Evolutionary conservation across 2,888 invertebrate genomes (phyloP).

Genomic region (Diachrysia chrysitis): DNA sequence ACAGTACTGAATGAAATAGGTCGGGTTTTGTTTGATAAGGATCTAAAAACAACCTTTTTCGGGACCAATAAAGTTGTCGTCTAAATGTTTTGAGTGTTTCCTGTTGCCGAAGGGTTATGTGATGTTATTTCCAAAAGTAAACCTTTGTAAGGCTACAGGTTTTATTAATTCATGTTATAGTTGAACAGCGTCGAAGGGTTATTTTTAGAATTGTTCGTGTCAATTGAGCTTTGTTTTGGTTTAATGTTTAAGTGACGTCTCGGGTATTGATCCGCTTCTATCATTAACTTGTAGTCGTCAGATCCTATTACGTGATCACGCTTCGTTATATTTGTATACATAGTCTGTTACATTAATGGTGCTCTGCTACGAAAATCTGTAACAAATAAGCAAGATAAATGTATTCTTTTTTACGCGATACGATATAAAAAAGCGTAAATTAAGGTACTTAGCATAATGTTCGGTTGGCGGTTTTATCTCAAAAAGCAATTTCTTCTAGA

Average conservation of each 20-base stretch:
- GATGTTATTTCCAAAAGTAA: constrained; percentile 18
- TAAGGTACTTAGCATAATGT: background rate
- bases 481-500: background rate
- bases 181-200: constrained; percentile 10
- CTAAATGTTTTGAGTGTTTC: constrained; percentile 37
- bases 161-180: background rate
- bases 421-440: background rate
- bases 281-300: constrained; percentile 29
- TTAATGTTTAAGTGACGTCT: constrained; percentile 19
- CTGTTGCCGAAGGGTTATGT: constrained; percentile 28
- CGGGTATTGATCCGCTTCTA: constrained; percentile 18
- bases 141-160: background rate
- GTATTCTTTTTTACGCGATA: background rate
- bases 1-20: constrained; percentile 33
- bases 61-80: constrained; percentile 34
- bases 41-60: constrained; percentile 52
- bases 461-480: background rate
- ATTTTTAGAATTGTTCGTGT: constrained; percentile 9
- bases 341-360: background rate
- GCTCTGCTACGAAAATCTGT: background rate
- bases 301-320: constrained; percentile 20
- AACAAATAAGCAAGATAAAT: background rate
- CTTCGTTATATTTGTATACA: constrained; percentile 13
- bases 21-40: constrained; percentile 46
- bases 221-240: constrained; percentile 17